Evolutionary conservation across 2,113 vertebrate species (phyloP), one percentile per base, ranked within the genome.

Genomic region (Danionella cerebrum): DNA sequence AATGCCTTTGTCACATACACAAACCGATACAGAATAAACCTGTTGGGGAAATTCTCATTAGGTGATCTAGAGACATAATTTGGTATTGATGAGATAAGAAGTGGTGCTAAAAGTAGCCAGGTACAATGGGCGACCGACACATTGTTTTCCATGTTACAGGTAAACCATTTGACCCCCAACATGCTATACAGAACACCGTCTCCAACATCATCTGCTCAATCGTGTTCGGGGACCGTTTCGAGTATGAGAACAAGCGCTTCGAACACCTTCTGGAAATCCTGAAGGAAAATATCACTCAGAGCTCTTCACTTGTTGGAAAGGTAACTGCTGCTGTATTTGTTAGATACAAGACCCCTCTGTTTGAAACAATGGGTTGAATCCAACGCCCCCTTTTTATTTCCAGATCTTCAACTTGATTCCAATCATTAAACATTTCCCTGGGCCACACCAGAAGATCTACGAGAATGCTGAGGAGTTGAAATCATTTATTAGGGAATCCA

Each of bases 161-260:
- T 1, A 39, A 63, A 8, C 10, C 71, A 0, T 48, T 79, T 1
- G 35, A 83, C 41, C 78, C 79, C 2, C 39, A 66, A 8, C 62
- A 60, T 24, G 35, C 45, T 16, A 38, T 82, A n/a, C 55, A 75
- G 21, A 80, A 80, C 9, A 71, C 74, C 0, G 50, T 73, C 1
- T 76, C 80, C 50, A 84, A 84, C 47, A 81, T 83, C 4, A 83
- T 83, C 67, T 79, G 80, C 70, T 76, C 76, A 21, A 68, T 84
- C 1, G 59, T 81, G 24, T 81, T 84, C 13, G 80, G 80, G 31
- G 64, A 78, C 19, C 76, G 79, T 3, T 83, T 76, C 1, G 66
- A 83, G 7, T 81, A 80, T 13, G 41, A 78, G 6, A 36, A 84
- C 45, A 38, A 72, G 6, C 16, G 18, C 5, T 81, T 84, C 4